Base-by-base conservation (phyloP, 2,797 vertebrate species). In the Tenualosa ilisha region DNA sequence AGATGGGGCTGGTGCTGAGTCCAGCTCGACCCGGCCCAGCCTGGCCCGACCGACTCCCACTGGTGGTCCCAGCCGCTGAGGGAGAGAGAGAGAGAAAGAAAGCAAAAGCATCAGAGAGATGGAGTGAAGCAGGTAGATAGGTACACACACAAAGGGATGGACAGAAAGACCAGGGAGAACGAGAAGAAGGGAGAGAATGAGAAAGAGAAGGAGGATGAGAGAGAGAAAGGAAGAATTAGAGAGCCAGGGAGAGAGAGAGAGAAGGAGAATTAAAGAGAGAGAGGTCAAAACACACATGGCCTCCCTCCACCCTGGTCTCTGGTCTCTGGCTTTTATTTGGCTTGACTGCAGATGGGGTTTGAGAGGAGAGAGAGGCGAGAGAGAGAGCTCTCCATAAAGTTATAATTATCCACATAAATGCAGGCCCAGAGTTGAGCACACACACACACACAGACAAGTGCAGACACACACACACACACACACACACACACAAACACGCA, bases 391-490 rank as follows among this genome's bases (percentile, higher is more conserved):
- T 91, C 91, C 89, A 94, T 93, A 93, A 94, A 94, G 93, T 93
- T 94, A 93, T 94, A 94, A 95, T 94, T 94, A 94, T 95, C 93
- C 92, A 93, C 93, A 94, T 94, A 92, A 93, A 95, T 92, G 91
- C 92, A 89, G 93, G 92, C 91, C 90, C 91, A 91, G 91, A 94
- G 90, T 91, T 92, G 88, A 54, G 26, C 59, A 82, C 20, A 81
- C 85, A 86, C 81, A 86, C 65, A 83, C n/a, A n/a, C n/a, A n/a
- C n/a, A n/a, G n/a, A n/a, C n/a, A n/a, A n/a, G n/a, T n/a, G n/a
- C n/a, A n/a, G n/a, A n/a, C n/a, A n/a, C n/a, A n/a, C n/a, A n/a
- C 87, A 88, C 84, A 86, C 86, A 88, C 86, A 86, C 79, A 83
- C 86, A 88, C 84, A 88, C 81, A 89, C 83, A 89, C 84, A 89